Evolutionary conservation across 2,113 vertebrate genomes (phyloP).

Genomic region (Sigmodon hispidus): DNA sequence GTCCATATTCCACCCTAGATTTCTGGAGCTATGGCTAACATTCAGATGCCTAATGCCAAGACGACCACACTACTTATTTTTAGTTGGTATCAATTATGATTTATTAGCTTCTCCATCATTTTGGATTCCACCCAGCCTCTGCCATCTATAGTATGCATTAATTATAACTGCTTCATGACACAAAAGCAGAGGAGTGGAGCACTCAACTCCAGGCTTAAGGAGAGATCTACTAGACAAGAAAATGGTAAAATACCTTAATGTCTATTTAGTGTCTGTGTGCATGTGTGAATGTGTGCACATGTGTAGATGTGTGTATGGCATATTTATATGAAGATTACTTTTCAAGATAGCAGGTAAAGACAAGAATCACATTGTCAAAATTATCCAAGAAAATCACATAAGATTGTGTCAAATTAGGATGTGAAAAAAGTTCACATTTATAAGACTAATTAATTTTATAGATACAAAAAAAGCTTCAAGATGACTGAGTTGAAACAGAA

Average conservation of each 20-base stretch:
- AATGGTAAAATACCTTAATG: not conserved
- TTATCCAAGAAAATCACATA: not conserved
- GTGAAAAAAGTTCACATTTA: not conserved
- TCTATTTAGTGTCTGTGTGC: not conserved
- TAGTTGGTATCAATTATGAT: not conserved
- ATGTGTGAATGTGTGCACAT: not conserved
- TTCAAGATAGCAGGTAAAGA: conserved; percentile 14
- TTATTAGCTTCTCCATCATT: not conserved
- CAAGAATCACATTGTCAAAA: conserved; percentile 33
- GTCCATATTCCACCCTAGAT: not conserved
- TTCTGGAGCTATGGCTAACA: not conserved
- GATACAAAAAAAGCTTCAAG: conserved; percentile 13
- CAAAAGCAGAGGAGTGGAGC: not conserved
- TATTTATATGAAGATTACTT: not conserved
- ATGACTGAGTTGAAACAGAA: not conserved
- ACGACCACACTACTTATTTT: not conserved
- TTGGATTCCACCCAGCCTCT: not conserved
- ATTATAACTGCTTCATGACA: not conserved
- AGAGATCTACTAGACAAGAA: conserved; percentile 3
- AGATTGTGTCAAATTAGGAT: not conserved
- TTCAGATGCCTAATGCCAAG: not conserved
- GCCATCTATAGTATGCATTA: not conserved
- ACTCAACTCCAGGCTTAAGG: not conserved
- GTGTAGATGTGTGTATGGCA: too few relatives aligned
- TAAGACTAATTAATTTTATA: conserved; percentile 26